Evolutionary conservation across 2,888 invertebrate species (phyloP), one percentile per base, ranked within the genome.

Genomic region (Acanthopleura granulata): DNA sequence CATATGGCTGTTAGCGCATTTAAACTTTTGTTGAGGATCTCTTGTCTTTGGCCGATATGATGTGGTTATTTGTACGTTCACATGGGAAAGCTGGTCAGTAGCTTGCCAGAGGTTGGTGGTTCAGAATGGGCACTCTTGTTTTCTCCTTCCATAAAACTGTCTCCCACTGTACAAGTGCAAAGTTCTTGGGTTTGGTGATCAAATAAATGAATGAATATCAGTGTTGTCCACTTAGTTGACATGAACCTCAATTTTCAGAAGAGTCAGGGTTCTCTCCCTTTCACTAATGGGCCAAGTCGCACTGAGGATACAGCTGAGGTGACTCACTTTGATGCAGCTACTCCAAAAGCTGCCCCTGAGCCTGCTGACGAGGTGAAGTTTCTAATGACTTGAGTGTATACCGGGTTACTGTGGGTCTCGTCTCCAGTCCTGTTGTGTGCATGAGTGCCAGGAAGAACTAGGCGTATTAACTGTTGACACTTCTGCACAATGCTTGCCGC

Each of bases 341-440:
- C 78, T 51, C 66, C 77, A 49, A 74, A 77, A 61, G 16, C 74
- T 22, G 62, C 74, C 29, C 75, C 77, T 22, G 82, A 80, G 30
- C 80, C 78, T 49, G 81, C 77, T 50, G 83, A 82, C 77, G 80
- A 83, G 84, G 83, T 83, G 81, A 82, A 57, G 22, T 18, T 57
- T 57, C 3, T 57, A n/a, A 57, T 57, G 40, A 40, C 40, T 40
- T 40, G 3, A 3, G 40, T 40, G 9, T 40, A 40, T 40, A 40
- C 9, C 9, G 69, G 25, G 30, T n/a, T 27, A 18, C 69, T 9
- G 29, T 40, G 72, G 30, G n/a, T 3, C 40, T 22, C 16, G 27
- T 71, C 72, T n/a, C 40, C 49, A 18, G 6, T 49, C 18, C 18
- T 30, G 18, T 18, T 16, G 49, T 11, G 40, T 30, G 18, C 27